These are phyloP conservation scores for Allobates femoralis DNA, from an alignment of 2,797 vertebrate species.

Conservation along the genomic window DNA sequence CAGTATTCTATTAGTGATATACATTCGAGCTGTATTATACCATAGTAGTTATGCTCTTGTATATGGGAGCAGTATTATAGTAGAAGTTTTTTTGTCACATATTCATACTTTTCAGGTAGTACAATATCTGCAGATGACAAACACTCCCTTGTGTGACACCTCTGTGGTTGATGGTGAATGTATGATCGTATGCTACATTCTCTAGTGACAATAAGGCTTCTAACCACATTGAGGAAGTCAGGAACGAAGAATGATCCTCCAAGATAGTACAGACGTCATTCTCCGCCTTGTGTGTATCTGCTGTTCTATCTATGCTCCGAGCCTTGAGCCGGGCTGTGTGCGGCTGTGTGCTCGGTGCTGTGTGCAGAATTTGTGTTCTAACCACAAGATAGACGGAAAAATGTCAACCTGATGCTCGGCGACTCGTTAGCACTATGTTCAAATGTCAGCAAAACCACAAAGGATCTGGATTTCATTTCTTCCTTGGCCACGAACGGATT, in stretches of 20 bases:
- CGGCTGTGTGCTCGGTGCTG: background rate
- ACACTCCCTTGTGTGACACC: background rate
- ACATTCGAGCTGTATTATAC: background rate
- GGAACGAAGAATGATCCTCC: background rate
- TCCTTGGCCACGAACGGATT: constrained; percentile 31
- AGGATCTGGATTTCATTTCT: constrained; percentile 49
- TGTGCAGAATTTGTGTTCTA: background rate
- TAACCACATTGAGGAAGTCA: background rate
- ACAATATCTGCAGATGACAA: background rate
- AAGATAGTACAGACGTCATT: background rate
- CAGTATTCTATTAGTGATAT: constrained; percentile 10
- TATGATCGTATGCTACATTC: background rate
- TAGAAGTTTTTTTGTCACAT: background rate
- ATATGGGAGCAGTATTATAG: background rate
- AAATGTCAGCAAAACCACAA: constrained; percentile 58
- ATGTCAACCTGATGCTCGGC: constrained; percentile 33
- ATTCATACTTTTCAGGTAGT: background rate
- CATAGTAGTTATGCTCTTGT: background rate
- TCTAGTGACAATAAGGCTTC: background rate
- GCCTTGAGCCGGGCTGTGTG: background rate
- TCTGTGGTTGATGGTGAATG: background rate
- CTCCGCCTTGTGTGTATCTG: background rate
- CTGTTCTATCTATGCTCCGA: background rate
- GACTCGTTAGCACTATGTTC: constrained; percentile 49
- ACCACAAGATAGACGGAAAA: constrained; percentile 51